Evolutionary conservation across 2,888 invertebrate genomes (phyloP), one percentile per base, ranked within the genome.

Genomic region (Meteorus cinctellus): DNA sequence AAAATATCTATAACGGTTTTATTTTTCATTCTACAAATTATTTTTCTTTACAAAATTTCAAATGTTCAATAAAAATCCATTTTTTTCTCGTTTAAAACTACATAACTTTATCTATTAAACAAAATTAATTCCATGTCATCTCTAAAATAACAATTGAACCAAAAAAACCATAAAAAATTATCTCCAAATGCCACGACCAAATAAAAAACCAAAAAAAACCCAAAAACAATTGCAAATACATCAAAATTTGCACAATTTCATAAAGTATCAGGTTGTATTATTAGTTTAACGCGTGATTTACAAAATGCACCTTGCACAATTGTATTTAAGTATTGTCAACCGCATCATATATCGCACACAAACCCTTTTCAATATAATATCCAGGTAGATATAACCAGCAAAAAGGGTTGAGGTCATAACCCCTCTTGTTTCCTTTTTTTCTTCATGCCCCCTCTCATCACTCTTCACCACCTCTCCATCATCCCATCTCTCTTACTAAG

Each of bases 271-370:
- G 48, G 48, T 48, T 48, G 48, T 48, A 48, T 48, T 48, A n/a
- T 48, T 16, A 48, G 2, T 41, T 12, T 8, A 41, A 41, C 41
- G 6, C 41, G 1, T 41, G 1, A 41, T 12, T 12, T 8, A 41
- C 12, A 41, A 16, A 55, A 4, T 2, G 36, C 51, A 41, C 68
- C 59, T 55, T 62, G 31, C 19, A 41, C 36, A 6, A 63, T n/a
- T 36, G 12, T 69, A 45, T 24, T 12, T 63, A 34, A 69, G 63
- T 27, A 41, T 29, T 73, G 10, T 55, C 27, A 67, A 55, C 48
- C 48, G 41, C 62, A 45, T 31, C 63, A 34, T 48, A 62, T 69
- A 24, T 51, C 41, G 31, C 51, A 70, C 60, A 67, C 75, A 41
- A 41, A 41, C 63, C 70, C 73, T 48, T 48, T 48, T 55, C 55